Evolutionary conservation across 2,797 vertebrate species (phyloP).

Genomic region (Neoniphon sammara): DNA sequence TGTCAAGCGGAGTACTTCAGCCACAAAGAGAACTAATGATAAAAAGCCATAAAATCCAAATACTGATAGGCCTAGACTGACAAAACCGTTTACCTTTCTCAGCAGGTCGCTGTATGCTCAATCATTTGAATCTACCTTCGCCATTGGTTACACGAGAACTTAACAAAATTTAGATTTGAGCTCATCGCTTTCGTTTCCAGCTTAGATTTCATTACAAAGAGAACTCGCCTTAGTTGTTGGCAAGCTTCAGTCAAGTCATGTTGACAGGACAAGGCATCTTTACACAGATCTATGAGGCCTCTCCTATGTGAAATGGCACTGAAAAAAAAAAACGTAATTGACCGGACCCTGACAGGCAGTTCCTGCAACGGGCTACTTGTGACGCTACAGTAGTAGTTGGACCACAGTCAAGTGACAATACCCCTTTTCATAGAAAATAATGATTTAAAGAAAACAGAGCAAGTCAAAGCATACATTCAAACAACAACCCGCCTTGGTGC

Average conservation of each 20-base stretch:
- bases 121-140: constrained; percentile 13
- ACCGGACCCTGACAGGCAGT: not conserved
- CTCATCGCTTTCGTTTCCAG: not conserved
- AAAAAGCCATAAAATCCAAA: constrained; percentile 22
- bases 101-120: not conserved
- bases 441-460: constrained; percentile 37
- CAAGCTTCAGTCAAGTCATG: constrained; percentile 3
- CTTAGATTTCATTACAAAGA: constrained; percentile 29
- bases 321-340: constrained; percentile 24
- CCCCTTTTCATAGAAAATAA: constrained; percentile 56
- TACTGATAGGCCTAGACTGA: constrained; percentile 11
- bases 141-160: not conserved
- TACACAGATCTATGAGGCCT: constrained; percentile 4
- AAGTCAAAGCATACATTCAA: constrained; percentile 73
- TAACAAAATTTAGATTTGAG: constrained; percentile 12
- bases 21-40: constrained; percentile 16
- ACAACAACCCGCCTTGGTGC: constrained; percentile 59
- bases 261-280: constrained; percentile 9
- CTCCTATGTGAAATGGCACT: constrained; percentile 19
- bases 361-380: constrained; percentile 39
- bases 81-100: not conserved
- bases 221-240: constrained; percentile 31
- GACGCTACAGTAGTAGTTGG: constrained; percentile 45
- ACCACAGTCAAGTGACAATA: constrained; percentile 39
- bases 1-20: not conserved